Percentiles rank a stretch among this genome's conserved stretches.
phyloP scores from a whole-genome alignment of 2,888 invertebrate species.

The Dione juno region DNA sequence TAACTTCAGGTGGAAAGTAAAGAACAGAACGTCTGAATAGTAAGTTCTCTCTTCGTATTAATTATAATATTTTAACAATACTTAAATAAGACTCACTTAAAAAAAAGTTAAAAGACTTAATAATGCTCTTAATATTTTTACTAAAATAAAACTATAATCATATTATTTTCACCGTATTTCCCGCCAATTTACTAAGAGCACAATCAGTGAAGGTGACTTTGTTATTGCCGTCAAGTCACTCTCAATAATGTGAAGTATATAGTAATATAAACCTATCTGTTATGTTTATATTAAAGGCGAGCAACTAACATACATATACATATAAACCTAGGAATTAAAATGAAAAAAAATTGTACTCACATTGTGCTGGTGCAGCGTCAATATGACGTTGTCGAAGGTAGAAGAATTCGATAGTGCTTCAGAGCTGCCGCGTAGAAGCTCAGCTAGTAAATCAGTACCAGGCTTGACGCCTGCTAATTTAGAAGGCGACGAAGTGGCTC shows the following conservation, averaged over 20 bases:
- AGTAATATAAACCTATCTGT: not conserved
- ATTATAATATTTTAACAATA: too few relatives aligned
- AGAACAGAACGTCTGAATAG: too few relatives aligned
- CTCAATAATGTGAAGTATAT: not conserved
- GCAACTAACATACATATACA: not conserved
- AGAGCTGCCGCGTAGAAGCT: conserved; percentile 90
- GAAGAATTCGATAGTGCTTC: conserved; percentile 87
- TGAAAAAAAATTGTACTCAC: conserved; percentile 65
- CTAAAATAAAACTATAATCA: not conserved
- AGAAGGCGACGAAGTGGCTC: conserved; percentile 91
- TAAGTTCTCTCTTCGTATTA: too few relatives aligned
- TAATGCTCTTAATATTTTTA: not conserved
- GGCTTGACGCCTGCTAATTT: conserved; percentile 86
- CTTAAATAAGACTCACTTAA: not conserved
- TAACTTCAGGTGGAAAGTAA: too few relatives aligned
- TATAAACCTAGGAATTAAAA: not conserved
- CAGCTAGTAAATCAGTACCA: conserved; percentile 87
- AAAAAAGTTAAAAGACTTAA: not conserved
- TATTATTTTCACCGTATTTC: not conserved
- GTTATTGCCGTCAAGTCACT: not conserved
- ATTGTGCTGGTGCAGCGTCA: conserved; percentile 79
- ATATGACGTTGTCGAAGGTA: conserved; percentile 79
- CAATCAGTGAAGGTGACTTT: conserved; percentile 1
- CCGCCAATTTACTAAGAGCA: not conserved
- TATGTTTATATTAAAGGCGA: not conserved